Conservation (phyloP, 2,888 invertebrate genomes). For the Nephrotoma appendiculata region DNA sequence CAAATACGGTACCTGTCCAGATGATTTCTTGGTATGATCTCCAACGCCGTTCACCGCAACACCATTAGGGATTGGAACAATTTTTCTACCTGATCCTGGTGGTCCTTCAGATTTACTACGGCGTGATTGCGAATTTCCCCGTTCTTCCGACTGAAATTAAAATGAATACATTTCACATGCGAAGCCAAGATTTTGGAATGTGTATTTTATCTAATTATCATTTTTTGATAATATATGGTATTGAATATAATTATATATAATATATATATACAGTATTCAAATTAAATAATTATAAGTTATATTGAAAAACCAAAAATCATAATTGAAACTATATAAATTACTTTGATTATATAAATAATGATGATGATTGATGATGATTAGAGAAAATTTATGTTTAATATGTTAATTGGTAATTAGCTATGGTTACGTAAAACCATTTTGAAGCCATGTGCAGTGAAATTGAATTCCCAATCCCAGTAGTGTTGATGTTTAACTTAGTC, state of each 20-base stretch:
- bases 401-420: not conserved
- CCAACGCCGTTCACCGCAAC: constrained; percentile 16
- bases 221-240: not conserved
- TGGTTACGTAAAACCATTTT: not conserved
- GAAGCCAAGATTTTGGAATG: not conserved
- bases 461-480: not conserved
- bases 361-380: not conserved
- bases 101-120: constrained; percentile 71
- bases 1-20: constrained; percentile 26
- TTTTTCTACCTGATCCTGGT: constrained; percentile 26
- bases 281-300: not conserved
- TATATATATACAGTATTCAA: not conserved
- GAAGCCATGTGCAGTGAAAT: not conserved
- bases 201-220: constrained; percentile 1
- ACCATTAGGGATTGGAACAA: constrained; percentile 22
- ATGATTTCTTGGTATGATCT: constrained; percentile 14
- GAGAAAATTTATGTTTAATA: not conserved
- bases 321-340: not conserved
- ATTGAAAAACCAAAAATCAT: not conserved
- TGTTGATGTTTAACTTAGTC: not conserved
- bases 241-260: not conserved
- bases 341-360: not conserved
- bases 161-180: constrained; percentile 17
- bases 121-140: constrained; percentile 46
- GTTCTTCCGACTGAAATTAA: constrained; percentile 52